These are phyloP conservation scores for Arge pagana DNA, from an alignment of 2,888 invertebrate genomes.

Conservation along the genomic window DNA sequence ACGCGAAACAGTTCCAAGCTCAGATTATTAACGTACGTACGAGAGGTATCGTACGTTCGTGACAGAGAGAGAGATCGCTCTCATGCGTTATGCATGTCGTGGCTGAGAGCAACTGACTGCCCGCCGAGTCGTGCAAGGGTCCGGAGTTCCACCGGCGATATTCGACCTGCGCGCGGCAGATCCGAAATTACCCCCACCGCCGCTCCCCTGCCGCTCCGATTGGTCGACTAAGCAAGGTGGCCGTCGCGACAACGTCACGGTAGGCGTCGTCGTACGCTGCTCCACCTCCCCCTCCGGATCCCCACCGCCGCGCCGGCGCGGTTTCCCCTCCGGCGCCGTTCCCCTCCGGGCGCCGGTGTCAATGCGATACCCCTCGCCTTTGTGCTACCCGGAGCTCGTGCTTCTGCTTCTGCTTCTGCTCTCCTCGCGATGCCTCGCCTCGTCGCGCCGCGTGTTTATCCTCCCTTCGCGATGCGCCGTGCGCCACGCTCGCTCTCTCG, in stretches of 20 bases:
- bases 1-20: conserved; percentile 14
- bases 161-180: conserved; percentile 51
- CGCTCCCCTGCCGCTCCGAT: conserved; percentile 50
- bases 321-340: conserved; percentile 58
- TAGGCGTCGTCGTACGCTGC: conserved; percentile 41
- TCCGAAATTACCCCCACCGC: conserved; percentile 52
- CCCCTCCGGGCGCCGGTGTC: conserved; percentile 30
- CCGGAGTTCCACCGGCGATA: conserved; percentile 45
- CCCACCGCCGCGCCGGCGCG: conserved; percentile 42
- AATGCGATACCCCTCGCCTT: conserved; percentile 22
- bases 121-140: conserved; percentile 53
- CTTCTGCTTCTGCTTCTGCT: conserved; percentile 31
- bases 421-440: conserved; percentile 29
- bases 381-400: conserved; percentile 36
- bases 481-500: conserved; percentile 51
- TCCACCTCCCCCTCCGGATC: conserved; percentile 42
- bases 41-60: conserved; percentile 16
- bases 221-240: conserved; percentile 53
- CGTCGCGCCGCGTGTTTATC: conserved; percentile 22
- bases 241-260: conserved; percentile 56
- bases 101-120: conserved; percentile 63
- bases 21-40: background rate
- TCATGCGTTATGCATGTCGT: conserved; percentile 69
- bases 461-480: conserved; percentile 27
- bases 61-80: conserved; percentile 50